These are phyloP conservation scores for Deilephila porcellus DNA, from an alignment of 2,888 invertebrate species.

Conservation along the genomic window DNA sequence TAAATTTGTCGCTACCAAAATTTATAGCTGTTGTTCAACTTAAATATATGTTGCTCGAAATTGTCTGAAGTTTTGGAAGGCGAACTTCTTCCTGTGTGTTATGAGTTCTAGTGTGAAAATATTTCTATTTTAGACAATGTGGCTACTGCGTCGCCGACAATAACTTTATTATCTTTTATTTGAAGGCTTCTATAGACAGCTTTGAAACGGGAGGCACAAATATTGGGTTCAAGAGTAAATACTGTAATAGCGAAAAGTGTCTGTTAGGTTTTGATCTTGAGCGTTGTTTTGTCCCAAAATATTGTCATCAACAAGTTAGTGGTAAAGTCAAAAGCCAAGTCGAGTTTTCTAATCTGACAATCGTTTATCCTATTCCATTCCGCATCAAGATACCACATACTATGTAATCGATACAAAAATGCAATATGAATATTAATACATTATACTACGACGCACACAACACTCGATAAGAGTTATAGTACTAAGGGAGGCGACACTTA, in stretches of 20 bases:
- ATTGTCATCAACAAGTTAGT: too few relatives aligned
- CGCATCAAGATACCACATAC: neutral
- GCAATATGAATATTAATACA: constrained; percentile 27
- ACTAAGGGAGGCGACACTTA: neutral
- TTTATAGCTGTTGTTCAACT: constrained; percentile 4
- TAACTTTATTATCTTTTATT: too few relatives aligned
- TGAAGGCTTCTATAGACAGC: too few relatives aligned
- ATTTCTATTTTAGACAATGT: neutral
- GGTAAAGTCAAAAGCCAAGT: too few relatives aligned
- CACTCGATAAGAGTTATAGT: constrained; percentile 26
- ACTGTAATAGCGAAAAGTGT: too few relatives aligned
- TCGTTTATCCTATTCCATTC: neutral
- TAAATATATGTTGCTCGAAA: constrained; percentile 2
- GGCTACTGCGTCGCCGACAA: neutral
- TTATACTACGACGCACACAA: constrained; percentile 29
- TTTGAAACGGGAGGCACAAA: too few relatives aligned
- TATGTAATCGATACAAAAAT: constrained; percentile 29
- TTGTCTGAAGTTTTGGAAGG: neutral
- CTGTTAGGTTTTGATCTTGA: too few relatives aligned
- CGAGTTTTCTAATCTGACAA: too few relatives aligned
- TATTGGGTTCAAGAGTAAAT: too few relatives aligned
- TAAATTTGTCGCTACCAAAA: neutral
- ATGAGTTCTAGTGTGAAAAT: neutral
- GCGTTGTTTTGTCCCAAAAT: too few relatives aligned
- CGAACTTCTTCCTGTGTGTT: neutral